These are phyloP conservation scores for Limanda limanda DNA, from an alignment of 2,113 vertebrate species.

Conservation along the genomic window DNA sequence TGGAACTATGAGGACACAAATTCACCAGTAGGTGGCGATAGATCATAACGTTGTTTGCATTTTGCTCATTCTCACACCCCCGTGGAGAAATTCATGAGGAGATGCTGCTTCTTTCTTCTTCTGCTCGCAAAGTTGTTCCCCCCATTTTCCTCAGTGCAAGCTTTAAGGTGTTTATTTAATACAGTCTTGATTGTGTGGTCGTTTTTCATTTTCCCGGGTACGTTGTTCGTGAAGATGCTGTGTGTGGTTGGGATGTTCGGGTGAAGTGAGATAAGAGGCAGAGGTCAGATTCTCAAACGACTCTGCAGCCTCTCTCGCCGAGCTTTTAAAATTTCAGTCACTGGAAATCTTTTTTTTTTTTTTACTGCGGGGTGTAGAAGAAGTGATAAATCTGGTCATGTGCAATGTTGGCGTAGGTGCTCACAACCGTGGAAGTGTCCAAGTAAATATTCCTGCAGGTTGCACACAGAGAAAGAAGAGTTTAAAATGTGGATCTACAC, in stretches of 20 bases:
- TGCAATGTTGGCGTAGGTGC: slow-evolving; percentile 72
- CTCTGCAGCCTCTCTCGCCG: background rate
- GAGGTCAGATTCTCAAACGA: background rate
- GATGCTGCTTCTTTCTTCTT: slow-evolving; percentile 7
- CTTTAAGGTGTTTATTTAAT: background rate
- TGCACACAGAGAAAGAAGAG: slow-evolving; percentile 26
- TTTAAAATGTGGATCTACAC: background rate
- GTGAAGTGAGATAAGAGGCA: background rate
- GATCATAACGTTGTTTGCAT: background rate
- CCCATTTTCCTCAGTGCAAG: slow-evolving; percentile 11
- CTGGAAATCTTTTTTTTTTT: background rate
- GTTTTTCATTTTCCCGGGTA: background rate
- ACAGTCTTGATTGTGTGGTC: too few species aligned
- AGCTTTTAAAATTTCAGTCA: background rate
- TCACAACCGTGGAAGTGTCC: slow-evolving; percentile 61
- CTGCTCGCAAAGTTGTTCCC: slow-evolving; percentile 1
- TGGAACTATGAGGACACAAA: background rate
- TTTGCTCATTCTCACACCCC: background rate
- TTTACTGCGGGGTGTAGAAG: slow-evolving; percentile 60
- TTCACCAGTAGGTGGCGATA: slow-evolving; percentile 16
- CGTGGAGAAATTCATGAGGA: background rate
- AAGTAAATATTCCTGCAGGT: slow-evolving; percentile 70
- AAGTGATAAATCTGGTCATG: slow-evolving; percentile 79
- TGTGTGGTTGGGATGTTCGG: slow-evolving; percentile 5
- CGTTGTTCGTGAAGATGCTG: slow-evolving; percentile 5